Evolutionary conservation across 2,888 invertebrate species (phyloP).

Genomic region (Plusia festucae): DNA sequence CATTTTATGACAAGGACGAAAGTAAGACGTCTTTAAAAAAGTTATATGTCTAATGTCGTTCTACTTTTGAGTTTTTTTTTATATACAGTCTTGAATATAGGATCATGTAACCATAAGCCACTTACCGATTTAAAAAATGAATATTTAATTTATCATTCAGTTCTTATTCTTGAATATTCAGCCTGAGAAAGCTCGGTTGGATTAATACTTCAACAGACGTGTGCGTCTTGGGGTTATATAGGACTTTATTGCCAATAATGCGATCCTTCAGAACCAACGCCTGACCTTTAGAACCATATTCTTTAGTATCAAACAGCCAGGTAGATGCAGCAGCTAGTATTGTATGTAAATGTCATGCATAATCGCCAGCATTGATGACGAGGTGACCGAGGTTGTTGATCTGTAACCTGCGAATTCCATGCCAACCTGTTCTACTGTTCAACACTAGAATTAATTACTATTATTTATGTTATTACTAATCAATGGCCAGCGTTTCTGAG

Average conservation of each 20-base stretch:
- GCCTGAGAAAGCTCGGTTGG: neutral
- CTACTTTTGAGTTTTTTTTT: too few species aligned
- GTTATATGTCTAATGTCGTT: too few species aligned
- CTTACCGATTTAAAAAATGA: too few species aligned
- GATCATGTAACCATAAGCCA: too few species aligned
- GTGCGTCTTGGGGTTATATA: too few species aligned
- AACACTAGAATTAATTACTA: conserved; percentile 30
- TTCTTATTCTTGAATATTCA: too few species aligned
- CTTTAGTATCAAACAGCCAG: neutral
- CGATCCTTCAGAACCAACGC: neutral
- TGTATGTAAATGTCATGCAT: conserved; percentile 43
- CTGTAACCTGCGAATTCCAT: conserved; percentile 19
- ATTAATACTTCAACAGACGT: too few species aligned
- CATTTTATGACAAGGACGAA: too few species aligned
- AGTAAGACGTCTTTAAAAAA: too few species aligned
- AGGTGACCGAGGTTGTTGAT: conserved; percentile 13
- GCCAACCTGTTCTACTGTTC: conserved; percentile 19
- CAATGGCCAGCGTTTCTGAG: neutral
- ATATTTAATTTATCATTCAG: too few species aligned
- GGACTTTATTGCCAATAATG: neutral
- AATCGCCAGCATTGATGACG: conserved; percentile 8
- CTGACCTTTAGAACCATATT: conserved; percentile 7
- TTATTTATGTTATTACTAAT: conserved; percentile 11
- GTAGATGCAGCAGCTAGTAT: conserved; percentile 24
- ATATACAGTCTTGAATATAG: too few species aligned